A percentile compares a stretch with the other conserved stretches of the same genome.
Conservation (phyloP, 2,888 invertebrate species). For the Opisthograptis luteolata region DNA sequence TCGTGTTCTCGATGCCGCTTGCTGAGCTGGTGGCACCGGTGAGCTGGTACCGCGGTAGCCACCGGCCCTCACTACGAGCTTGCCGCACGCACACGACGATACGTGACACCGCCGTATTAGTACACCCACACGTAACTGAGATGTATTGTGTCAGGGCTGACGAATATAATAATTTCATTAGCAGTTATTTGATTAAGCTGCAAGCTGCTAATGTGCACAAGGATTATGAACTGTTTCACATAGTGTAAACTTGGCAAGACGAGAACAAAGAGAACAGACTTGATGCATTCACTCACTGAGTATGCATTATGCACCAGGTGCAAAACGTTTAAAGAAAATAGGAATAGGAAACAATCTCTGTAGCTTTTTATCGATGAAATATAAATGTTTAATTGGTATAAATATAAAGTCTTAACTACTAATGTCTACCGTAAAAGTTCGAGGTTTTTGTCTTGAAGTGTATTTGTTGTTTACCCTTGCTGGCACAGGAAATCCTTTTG, state of each 20-base stretch:
- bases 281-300: too few species aligned
- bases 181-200: background rate
- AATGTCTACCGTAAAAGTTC: conserved; percentile 17
- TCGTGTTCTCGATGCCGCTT: conserved; percentile 80
- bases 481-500: conserved; percentile 34
- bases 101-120: conserved; percentile 42
- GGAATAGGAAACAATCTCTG: too few species aligned
- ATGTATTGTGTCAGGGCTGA: conserved; percentile 67
- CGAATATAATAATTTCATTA: conserved; percentile 22
- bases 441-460: conserved; percentile 8
- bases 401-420: conserved; percentile 6
- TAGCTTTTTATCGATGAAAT: too few species aligned
- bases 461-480: conserved; percentile 16
- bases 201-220: background rate
- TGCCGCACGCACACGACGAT: conserved; percentile 54
- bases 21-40: conserved; percentile 55
- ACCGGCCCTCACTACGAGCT: conserved; percentile 45
- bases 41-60: conserved; percentile 25
- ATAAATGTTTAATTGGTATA: background rate
- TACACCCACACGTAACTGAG: conserved; percentile 53
- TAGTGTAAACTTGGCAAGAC: background rate
- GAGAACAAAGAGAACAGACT: background rate
- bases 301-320: too few species aligned
- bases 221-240: conserved; percentile 2
- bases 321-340: too few species aligned